These are phyloP conservation scores for Drosophila flavopinicola DNA, from an alignment of 2,888 invertebrate genomes.

Conservation along the genomic window DNA sequence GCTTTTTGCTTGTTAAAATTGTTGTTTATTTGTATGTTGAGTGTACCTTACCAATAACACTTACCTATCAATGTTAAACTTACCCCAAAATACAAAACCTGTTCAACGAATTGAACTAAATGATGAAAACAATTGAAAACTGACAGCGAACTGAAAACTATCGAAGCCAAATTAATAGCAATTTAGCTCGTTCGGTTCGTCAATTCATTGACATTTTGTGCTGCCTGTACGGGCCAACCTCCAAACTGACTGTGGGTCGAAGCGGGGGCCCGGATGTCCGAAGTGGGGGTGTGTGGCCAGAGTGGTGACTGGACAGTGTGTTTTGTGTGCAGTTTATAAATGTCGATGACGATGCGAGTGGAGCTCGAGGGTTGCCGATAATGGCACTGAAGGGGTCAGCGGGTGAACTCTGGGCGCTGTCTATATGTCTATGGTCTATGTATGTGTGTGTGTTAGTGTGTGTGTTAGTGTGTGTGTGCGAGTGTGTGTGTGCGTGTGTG, in stretches of 20 bases:
- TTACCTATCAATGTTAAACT: too few species aligned
- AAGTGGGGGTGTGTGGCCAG: not conserved
- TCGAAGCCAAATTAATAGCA: conserved; percentile 28
- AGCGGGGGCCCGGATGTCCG: too few species aligned
- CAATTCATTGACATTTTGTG: conserved; percentile 23
- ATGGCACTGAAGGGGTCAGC: conserved; percentile 17
- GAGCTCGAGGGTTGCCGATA: conserved; percentile 39
- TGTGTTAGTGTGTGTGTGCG: conserved; percentile 15
- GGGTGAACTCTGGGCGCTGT: not conserved
- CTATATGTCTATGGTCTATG: too few species aligned
- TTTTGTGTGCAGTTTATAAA: conserved; percentile 76
- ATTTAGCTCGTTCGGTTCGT: conserved; percentile 21
- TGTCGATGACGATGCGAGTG: conserved; percentile 61
- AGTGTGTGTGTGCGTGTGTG: conserved; percentile 11
- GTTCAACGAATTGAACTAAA: not conserved
- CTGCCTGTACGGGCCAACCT: conserved; percentile 28
- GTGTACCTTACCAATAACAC: too few species aligned
- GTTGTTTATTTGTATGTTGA: too few species aligned
- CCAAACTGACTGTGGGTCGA: too few species aligned
- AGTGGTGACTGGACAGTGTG: conserved; percentile 55
- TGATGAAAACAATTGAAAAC: not conserved
- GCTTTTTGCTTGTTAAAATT: too few species aligned
- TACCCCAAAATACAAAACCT: too few species aligned
- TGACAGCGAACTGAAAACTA: conserved; percentile 10
- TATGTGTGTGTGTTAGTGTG: conserved; percentile 1